phyloP scores from a whole-genome alignment of 1,140 invertebrate genomes.

The Diuraphis noxia region DNA sequence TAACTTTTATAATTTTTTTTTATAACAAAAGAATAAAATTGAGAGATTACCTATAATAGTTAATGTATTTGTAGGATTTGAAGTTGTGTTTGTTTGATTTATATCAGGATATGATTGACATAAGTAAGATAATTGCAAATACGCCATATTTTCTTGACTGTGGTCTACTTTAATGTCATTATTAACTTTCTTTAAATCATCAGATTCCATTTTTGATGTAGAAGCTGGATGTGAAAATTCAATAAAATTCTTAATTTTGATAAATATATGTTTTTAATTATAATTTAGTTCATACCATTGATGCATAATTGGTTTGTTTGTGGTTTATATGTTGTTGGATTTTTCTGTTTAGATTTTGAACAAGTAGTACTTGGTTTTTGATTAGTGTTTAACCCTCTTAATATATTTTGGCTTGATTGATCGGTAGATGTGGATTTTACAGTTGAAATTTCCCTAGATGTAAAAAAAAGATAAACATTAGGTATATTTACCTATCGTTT shows the following conservation, averaged over 20 bases:
- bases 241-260: neutral
- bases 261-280: neutral
- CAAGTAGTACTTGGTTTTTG: neutral
- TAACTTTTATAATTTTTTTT: too few species aligned
- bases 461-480: neutral
- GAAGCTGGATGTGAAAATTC: neutral
- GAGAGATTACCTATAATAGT: neutral
- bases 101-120: conserved; percentile 31
- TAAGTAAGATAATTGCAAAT: conserved; percentile 25
- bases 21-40: neutral
- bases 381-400: neutral
- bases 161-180: neutral
- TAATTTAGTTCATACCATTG: conserved; percentile 45
- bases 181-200: neutral
- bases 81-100: neutral
- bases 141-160: neutral
- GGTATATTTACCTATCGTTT: neutral
- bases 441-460: conserved; percentile 35
- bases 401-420: neutral
- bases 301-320: neutral
- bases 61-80: neutral
- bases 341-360: conserved; percentile 33
- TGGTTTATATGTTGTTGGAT: conserved; percentile 24
- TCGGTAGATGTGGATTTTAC: neutral
- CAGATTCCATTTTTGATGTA: neutral